phyloP scores from a whole-genome alignment of 2,888 invertebrate species.

The Endotricha flammealis region DNA sequence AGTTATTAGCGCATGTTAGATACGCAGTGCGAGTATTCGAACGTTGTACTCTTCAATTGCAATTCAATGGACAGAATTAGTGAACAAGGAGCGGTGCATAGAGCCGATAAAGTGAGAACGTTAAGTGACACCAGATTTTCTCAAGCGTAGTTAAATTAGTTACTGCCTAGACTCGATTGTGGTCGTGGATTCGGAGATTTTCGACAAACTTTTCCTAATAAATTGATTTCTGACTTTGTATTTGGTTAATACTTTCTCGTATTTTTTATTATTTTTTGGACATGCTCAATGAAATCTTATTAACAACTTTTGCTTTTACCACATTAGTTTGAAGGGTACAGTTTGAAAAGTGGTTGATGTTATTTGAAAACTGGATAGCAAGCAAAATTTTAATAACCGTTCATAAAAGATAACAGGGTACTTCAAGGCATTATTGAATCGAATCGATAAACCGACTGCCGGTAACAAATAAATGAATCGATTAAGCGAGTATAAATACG shows the following conservation, averaged over 20 bases:
- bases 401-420: no score
- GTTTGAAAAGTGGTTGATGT: no score
- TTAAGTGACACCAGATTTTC: constrained; percentile 50
- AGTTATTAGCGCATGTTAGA: constrained; percentile 67
- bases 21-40: constrained; percentile 44
- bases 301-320: no score
- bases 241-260: no score
- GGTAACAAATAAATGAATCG: background rate
- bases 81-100: constrained; percentile 46
- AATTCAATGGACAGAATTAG: constrained; percentile 73
- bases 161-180: constrained; percentile 30
- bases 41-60: constrained; percentile 72
- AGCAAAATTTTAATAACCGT: no score
- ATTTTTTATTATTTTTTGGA: no score
- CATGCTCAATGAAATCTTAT: no score
- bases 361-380: no score
- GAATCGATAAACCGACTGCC: constrained; percentile 23
- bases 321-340: no score
- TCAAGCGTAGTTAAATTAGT: constrained; percentile 36
- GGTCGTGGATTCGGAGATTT: no score
- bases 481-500: background rate
- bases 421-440: constrained; percentile 10
- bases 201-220: no score
- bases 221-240: no score
- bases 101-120: constrained; percentile 51